phyloP scores from a whole-genome alignment of 2,797 vertebrate genomes.

The Pangasius sanitwongsei region DNA sequence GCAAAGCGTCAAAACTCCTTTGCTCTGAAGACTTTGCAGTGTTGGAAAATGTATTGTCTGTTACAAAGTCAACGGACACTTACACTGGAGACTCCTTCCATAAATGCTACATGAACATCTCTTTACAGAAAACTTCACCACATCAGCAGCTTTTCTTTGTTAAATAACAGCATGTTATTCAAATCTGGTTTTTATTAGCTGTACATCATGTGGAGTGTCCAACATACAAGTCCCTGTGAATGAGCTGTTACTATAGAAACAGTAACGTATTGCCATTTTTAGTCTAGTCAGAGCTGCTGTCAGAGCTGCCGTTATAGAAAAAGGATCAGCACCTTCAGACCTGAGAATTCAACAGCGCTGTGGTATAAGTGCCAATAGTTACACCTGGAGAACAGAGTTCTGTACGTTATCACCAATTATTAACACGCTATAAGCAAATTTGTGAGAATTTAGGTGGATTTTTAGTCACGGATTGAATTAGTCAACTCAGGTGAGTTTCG shows the following conservation, averaged over 20 bases:
- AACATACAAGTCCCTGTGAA: background rate
- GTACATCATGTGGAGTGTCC: background rate
- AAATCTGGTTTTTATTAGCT: background rate
- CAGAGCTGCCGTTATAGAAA: background rate
- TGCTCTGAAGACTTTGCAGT: background rate
- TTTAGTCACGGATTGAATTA: no score
- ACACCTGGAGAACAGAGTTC: background rate
- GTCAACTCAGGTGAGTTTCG: no score
- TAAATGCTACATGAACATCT: background rate
- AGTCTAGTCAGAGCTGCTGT: background rate
- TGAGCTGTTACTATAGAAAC: background rate
- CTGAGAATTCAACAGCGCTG: background rate
- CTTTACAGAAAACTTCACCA: background rate
- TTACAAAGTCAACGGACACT: background rate
- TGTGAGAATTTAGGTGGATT: no score
- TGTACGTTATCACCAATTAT: no score
- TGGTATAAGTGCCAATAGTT: background rate
- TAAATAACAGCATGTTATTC: background rate
- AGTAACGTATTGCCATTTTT: background rate
- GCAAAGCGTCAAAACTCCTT: no score
- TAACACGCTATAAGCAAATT: no score
- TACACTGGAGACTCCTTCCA: background rate
- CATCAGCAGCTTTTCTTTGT: background rate
- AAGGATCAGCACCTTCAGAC: background rate
- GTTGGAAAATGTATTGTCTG: background rate